Evolutionary conservation across 1,140 invertebrate genomes (phyloP).

Genomic region (Diabrotica virgifera): DNA sequence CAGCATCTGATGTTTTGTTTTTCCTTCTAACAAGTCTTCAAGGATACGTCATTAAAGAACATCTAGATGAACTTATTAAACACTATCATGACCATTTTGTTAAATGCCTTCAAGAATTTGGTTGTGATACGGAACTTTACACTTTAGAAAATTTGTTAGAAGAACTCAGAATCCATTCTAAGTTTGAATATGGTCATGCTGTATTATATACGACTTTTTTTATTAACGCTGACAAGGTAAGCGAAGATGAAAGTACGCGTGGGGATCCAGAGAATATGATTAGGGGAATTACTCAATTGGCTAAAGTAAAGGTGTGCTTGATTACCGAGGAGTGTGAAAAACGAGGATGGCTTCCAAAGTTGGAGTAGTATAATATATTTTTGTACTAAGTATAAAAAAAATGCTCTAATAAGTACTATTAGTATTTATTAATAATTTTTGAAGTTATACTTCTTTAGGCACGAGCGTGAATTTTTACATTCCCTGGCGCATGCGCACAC

Average conservation of each 20-base stretch:
- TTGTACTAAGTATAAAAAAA: too few species aligned
- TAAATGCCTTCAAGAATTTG: neutral
- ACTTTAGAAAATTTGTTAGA: neutral
- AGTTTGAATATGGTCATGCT: neutral
- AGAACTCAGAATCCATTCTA: neutral
- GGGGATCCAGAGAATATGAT: slow-evolving; percentile 7
- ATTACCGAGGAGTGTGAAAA: neutral
- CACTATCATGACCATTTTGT: slow-evolving; percentile 48
- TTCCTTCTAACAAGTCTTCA: slow-evolving; percentile 54
- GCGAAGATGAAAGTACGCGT: neutral
- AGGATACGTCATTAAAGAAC: slow-evolving; percentile 40
- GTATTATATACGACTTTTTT: slow-evolving; percentile 1
- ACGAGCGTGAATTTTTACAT: too few species aligned
- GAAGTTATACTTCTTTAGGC: too few species aligned
- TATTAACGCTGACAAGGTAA: slow-evolving; percentile 7
- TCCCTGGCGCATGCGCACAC: too few species aligned
- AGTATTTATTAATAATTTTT: too few species aligned
- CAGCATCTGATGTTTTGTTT: slow-evolving; percentile 56
- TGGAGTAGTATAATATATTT: too few species aligned
- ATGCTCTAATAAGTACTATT: too few species aligned
- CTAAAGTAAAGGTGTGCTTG: slow-evolving; percentile 11
- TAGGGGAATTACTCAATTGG: neutral
- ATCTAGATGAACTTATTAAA: slow-evolving; percentile 50
- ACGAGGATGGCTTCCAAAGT: slow-evolving; percentile 12
- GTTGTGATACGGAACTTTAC: neutral